A percentile compares a stretch with the other conserved stretches of the same genome.
phyloP scores from a whole-genome alignment of 2,797 vertebrate species.

The Tadarida brasiliensis region DNA sequence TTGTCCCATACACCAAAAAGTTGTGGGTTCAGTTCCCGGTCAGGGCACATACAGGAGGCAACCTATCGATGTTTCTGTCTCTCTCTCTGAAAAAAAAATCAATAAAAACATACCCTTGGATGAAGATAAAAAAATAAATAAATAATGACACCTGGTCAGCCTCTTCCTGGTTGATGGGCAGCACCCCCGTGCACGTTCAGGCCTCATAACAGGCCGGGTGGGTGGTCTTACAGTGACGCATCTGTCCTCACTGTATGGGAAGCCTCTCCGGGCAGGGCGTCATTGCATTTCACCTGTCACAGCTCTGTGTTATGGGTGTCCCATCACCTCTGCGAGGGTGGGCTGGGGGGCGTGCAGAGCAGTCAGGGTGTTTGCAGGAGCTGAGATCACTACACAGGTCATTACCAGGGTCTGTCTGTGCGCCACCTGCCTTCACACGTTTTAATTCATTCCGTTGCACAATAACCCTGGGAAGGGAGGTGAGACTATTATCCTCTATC shows the following conservation, averaged over 20 bases:
- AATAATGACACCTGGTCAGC: not conserved
- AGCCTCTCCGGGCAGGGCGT: not conserved
- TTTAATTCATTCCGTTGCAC: not conserved
- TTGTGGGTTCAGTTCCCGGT: no score
- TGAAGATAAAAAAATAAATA: not conserved
- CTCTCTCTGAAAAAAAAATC: not conserved
- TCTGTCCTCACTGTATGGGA: not conserved
- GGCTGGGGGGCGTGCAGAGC: not conserved
- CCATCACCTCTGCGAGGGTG: not conserved
- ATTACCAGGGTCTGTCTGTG: not conserved
- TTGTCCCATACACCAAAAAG: not conserved
- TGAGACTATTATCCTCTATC: fast-evolving
- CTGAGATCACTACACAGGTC: not conserved
- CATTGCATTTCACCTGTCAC: not conserved
- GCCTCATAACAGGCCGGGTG: not conserved
- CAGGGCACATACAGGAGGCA: not conserved
- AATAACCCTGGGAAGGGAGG: not conserved
- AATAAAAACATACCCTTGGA: not conserved
- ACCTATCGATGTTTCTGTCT: not conserved
- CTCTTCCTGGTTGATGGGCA: fast-evolving
- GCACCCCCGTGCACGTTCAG: not conserved
- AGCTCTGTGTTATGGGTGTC: not conserved
- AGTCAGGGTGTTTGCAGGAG: not conserved
- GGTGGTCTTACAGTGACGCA: fast-evolving
- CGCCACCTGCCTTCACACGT: not conserved